Conservation (phyloP, 2,113 vertebrate genomes). For the Rhinichthys klamathensis region DNA sequence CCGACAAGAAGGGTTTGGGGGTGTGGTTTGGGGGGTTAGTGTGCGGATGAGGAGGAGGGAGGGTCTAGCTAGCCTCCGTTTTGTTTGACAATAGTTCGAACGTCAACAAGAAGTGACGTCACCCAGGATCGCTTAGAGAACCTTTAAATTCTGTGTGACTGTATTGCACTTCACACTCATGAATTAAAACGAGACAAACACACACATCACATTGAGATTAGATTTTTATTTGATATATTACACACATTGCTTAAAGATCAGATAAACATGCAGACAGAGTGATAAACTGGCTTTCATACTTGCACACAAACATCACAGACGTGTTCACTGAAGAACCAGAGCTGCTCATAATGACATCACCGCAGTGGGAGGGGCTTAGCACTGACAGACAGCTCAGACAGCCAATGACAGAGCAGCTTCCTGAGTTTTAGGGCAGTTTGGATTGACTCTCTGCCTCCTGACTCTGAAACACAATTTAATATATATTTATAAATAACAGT, state of each 20-base stretch:
- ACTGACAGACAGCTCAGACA: not conserved
- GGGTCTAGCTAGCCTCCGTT: too few relatives aligned
- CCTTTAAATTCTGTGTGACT: too few relatives aligned
- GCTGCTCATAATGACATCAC: not conserved
- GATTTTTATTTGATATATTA: not conserved
- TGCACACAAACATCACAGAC: not conserved
- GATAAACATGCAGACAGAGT: not conserved
- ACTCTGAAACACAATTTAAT: not conserved
- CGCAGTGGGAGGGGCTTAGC: not conserved
- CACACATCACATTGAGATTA: not conserved
- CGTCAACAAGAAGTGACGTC: too few relatives aligned
- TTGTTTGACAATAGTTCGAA: too few relatives aligned
- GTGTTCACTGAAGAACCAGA: not conserved
- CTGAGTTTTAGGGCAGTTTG: conserved; percentile 34
- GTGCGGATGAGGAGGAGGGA: too few relatives aligned
- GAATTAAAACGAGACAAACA: not conserved
- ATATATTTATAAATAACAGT: not conserved
- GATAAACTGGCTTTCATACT: not conserved
- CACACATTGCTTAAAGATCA: not conserved
- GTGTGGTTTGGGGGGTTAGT: too few relatives aligned
- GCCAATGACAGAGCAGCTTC: not conserved
- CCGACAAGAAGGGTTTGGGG: too few relatives aligned
- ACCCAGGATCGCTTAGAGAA: too few relatives aligned
- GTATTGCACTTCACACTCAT: not conserved
- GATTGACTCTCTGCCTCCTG: not conserved